These are phyloP conservation scores for Mnemiopsis leidyi DNA, from an alignment of 37 sponge, comb jelly and placozoan species.

Conservation along the genomic window DNA sequence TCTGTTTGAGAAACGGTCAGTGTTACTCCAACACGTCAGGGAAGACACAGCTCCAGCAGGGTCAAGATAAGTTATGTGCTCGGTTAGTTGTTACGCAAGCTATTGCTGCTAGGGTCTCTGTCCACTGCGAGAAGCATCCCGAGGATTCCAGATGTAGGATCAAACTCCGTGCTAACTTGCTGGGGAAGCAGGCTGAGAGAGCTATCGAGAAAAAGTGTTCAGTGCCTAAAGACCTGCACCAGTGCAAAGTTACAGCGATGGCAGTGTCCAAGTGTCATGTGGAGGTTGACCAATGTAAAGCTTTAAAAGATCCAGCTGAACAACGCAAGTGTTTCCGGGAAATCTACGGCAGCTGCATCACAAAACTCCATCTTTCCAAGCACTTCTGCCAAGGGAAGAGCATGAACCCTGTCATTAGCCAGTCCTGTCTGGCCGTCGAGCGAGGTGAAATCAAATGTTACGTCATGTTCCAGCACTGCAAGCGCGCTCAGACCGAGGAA, in stretches of 20 bases:
- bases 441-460: not conserved
- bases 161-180: not conserved
- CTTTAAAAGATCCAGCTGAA: not conserved
- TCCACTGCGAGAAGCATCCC: not conserved
- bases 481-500: not conserved
- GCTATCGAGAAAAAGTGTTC: not conserved
- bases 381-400: constrained; percentile 1
- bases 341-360: not conserved
- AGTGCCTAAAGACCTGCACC: not conserved
- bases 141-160: not conserved
- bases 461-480: not conserved
- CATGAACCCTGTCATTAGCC: not conserved
- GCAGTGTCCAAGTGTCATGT: not conserved
- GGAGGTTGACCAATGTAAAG: not conserved
- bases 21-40: not conserved
- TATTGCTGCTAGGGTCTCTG: not conserved
- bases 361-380: not conserved
- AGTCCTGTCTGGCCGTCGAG: not conserved
- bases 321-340: not conserved
- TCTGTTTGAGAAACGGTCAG: not conserved
- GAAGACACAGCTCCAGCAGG: not conserved
- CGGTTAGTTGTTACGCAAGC: not conserved
- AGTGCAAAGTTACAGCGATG: not conserved
- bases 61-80: not conserved
- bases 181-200: not conserved